Percentiles rank a stretch among this genome's conserved stretches.
Evolutionary conservation across 1,140 invertebrate genomes (phyloP).

Genomic region (Drosophila tristis): DNA sequence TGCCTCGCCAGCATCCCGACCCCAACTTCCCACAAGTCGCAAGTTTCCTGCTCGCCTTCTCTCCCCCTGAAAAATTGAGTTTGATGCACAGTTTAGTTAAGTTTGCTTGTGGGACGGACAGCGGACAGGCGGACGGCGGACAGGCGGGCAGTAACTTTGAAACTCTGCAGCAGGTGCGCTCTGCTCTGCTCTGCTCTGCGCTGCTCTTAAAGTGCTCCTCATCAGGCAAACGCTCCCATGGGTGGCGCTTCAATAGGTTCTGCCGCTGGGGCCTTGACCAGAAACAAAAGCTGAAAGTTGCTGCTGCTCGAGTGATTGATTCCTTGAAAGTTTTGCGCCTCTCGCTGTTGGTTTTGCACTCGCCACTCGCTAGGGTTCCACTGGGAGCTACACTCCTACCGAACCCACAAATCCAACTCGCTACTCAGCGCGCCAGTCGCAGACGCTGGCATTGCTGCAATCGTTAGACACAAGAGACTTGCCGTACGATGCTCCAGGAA

Average conservation of each 20-base stretch:
- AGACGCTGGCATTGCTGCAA: background rate
- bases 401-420: background rate
- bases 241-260: background rate
- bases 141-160: conserved; percentile 17
- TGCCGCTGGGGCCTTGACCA: too few species aligned
- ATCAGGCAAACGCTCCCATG: conserved; percentile 14
- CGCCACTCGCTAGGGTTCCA: background rate
- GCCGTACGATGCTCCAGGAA: too few species aligned
- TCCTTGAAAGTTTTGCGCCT: conserved; percentile 2
- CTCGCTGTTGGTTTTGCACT: background rate
- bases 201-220: background rate
- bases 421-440: background rate
- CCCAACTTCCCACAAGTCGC: background rate
- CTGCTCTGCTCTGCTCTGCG: background rate
- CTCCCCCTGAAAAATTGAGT: conserved; percentile 41
- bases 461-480: too few species aligned
- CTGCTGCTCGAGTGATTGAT: conserved; percentile 3
- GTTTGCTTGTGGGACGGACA: conserved; percentile 46
- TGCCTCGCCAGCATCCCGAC: conserved; percentile 14
- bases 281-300: too few species aligned
- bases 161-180: conserved; percentile 23
- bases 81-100: conserved; percentile 69
- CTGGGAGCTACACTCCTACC: too few species aligned
- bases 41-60: conserved; percentile 7
- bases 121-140: background rate